Conservation (phyloP, 2,113 vertebrate genomes). For the Boulengeromyrus knoepffleri region DNA sequence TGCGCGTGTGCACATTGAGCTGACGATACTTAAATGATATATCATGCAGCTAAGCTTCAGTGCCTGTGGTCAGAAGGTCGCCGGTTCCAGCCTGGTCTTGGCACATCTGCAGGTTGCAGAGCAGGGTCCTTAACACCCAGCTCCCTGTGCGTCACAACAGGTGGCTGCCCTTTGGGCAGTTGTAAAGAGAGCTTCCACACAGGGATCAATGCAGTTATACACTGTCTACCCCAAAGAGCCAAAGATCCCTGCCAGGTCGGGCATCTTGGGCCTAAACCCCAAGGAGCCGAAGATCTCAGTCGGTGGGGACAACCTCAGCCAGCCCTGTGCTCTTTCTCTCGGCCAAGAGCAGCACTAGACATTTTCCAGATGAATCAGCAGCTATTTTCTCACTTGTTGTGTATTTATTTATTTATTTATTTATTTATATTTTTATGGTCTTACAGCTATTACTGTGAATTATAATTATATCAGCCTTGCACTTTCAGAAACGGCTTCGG, state of each 20-base stretch:
- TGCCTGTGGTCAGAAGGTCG: too few species aligned
- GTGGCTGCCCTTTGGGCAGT: too few species aligned
- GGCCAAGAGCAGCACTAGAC: background rate
- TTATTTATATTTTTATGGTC: background rate
- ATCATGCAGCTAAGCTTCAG: background rate
- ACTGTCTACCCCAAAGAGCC: background rate
- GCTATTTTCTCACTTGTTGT: conserved; percentile 13
- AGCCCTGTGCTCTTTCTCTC: background rate
- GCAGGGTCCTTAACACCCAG: background rate
- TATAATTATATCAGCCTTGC: conserved; percentile 27
- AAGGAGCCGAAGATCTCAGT: background rate
- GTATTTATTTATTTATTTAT: conserved; percentile 5
- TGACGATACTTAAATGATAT: background rate
- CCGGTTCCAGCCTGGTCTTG: too few species aligned
- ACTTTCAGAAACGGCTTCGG: conserved; percentile 31
- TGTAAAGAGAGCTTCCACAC: too few species aligned
- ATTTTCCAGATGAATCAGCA: conserved; percentile 4
- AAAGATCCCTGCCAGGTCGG: background rate
- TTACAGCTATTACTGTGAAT: conserved; percentile 36
- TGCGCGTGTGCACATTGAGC: background rate
- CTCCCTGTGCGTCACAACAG: too few species aligned
- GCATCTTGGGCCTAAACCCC: background rate
- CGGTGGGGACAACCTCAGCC: background rate
- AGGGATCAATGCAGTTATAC: background rate
- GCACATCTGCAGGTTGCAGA: too few species aligned